Base-by-base conservation (phyloP, 2,888 invertebrate genomes). In the Philopedon plagiatum region DNA sequence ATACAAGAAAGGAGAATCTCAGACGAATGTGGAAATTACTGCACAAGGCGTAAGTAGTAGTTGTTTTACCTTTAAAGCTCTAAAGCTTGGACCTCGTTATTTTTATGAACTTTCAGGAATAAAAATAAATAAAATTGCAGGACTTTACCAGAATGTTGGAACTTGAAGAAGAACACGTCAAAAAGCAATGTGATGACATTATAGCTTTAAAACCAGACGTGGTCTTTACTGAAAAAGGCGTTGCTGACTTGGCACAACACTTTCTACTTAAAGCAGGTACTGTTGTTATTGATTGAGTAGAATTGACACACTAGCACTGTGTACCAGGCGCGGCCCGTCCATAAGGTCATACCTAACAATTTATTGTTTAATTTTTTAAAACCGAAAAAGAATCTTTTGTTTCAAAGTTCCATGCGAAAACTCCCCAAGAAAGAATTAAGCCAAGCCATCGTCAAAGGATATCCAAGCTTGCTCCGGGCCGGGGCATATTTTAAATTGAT, bases 1-100 rank as follows among this genome's bases (percentile, higher is more conserved):
- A 85, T 99, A 99, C 87, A 99, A 99, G 86, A 99, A 99, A 86
- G 99, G 99, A 32, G 98, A 99, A 87, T 97, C 97, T 82, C 96
- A 97, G 89, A 98, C 98, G 4, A 97, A 98, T 84, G 94, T 99
- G 29, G 99, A 99, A 87, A 95, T 99, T 72, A 88, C 93, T 81
- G 96, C 94, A 61, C 98, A 99, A 81, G 92, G 68, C 9, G 73
- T 73, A 68, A 73, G 63, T 73, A 39, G n/a, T n/a, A n/a, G n/a
- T n/a, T n/a, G n/a, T n/a, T n/a, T n/a, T n/a, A n/a, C n/a, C n/a
- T n/a, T n/a, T n/a, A n/a, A 26, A 26, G 13, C 11, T 13, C 13
- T 37, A 3, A 5, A 37, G 13, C 4, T 37, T 13, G 2, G n/a
- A 1, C 11, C 11, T 34, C 11, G 32, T 7, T 34, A 8, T 34